Evolutionary conservation across 2,113 vertebrate species (phyloP).

Genomic region (Phylloscopus trochilus): DNA sequence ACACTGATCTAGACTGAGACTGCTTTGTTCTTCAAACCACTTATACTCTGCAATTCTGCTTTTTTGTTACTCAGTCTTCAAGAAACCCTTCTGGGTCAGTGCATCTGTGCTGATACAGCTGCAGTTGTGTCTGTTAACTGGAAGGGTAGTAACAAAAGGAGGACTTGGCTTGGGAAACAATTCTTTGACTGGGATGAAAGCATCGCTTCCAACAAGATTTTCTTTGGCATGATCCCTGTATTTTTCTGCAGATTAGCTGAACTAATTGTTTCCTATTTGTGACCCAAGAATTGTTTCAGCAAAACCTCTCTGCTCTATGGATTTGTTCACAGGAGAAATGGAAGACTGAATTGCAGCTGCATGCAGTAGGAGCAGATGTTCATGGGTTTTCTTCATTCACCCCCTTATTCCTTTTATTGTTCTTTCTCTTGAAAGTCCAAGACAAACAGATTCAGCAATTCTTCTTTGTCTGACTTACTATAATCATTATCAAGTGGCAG

Average conservation of each 20-base stretch:
- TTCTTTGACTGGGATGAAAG: slow-evolving; percentile 43
- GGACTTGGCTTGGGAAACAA: slow-evolving; percentile 15
- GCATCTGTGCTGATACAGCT: not conserved
- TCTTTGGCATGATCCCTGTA: slow-evolving; percentile 47
- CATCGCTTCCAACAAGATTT: slow-evolving; percentile 33
- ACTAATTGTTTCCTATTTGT: slow-evolving; percentile 60
- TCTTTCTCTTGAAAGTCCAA: not conserved
- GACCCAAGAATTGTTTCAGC: slow-evolving; percentile 41
- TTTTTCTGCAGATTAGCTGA: slow-evolving; percentile 50
- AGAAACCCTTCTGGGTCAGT: not conserved
- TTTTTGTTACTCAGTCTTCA: not conserved
- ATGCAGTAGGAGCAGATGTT: not conserved
- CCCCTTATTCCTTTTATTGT: not conserved
- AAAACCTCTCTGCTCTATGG: slow-evolving; percentile 6
- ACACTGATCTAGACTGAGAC: not conserved
- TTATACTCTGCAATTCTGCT: not conserved
- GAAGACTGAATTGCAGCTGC: not conserved
- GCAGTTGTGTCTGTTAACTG: not conserved
- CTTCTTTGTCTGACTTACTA: not conserved
- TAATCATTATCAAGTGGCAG: not conserved
- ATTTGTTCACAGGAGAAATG: not conserved
- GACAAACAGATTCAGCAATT: not conserved
- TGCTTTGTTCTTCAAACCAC: not conserved
- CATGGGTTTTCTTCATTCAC: not conserved
- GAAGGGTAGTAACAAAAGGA: not conserved